Base-by-base conservation (phyloP, 2,797 vertebrate species). In the Phrynocephalus guinanensis region DNA sequence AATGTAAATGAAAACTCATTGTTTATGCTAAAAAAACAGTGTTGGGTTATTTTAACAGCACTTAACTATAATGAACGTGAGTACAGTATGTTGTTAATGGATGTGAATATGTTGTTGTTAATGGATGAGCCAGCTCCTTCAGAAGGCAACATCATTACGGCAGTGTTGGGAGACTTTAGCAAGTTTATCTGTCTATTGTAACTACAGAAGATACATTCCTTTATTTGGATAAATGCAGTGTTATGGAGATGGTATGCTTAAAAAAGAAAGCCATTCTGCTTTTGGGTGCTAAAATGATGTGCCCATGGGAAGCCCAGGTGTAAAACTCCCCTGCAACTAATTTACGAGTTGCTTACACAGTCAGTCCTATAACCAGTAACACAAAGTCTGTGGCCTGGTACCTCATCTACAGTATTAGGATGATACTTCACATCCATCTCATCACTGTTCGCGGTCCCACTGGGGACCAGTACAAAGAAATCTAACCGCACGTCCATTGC, bases 121-220 rank as follows among this genome's bases (percentile, higher is more conserved):
- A 86, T n/a, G 82, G n/a, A 87, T 86, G 52, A 89, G 88, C 89
- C 91, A 91, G 52, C 82, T 90, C 85, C 85, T 93, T 68, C 0
- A 80, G 75, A 70, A 91, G 38, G 71, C 88, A 83, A 44, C 89
- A 93, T 93, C 91, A 92, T 84, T 89, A 90, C 89, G 87, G 86
- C 92, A 38, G 85, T 84, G 86, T 56, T 86, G 24, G 76, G 89
- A 90, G 91, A 93, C 94, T 92, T 90, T 91, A 93, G 94, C 90
- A 84, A 88, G 26, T 86, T 71, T 89, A 79, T 83, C 87, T 93
- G 90, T 91, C 90, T 94, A 87, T 95, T 92, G 73, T 60, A 88
- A 15, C 28, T 91, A 84, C 78, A 92, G 87, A 82, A 90, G 88
- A 92, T 92, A 90, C 89, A 92, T 91, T 88, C 48, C 56, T 87